phyloP scores from a whole-genome alignment of 2,113 vertebrate genomes.

The Reinhardtius hippoglossoides region DNA sequence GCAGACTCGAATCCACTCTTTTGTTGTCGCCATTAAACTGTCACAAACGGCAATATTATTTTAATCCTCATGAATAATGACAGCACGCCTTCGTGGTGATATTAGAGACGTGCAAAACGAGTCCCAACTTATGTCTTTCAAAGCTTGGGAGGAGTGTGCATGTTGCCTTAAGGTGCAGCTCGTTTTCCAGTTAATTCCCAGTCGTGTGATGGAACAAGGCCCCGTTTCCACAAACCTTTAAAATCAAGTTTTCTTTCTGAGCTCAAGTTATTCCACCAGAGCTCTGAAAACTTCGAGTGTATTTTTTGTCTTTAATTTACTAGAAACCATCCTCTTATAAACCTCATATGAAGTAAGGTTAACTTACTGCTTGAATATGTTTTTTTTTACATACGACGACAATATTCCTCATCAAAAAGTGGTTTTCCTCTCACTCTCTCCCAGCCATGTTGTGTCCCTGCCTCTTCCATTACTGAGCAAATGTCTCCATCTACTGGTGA shows the following conservation, averaged over 20 bases:
- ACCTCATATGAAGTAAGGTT: neutral
- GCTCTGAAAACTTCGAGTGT: neutral
- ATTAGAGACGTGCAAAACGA: neutral
- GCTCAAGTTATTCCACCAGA: neutral
- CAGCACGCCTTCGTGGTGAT: neutral
- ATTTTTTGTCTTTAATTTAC: neutral
- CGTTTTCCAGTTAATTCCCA: no score
- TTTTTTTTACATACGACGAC: neutral
- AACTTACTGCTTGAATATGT: neutral
- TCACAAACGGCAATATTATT: conserved; percentile 5
- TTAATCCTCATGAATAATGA: conserved; percentile 12
- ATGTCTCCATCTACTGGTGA: conserved; percentile 69
- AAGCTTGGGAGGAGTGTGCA: neutral
- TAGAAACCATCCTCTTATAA: neutral
- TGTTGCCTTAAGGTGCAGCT: neutral
- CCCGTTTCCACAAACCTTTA: neutral
- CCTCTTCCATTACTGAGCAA: conserved; percentile 33
- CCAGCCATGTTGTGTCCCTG: neutral
- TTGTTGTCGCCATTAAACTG: conserved; percentile 19
- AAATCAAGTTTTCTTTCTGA: neutral
- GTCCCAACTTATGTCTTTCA: neutral
- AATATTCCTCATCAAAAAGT: neutral
- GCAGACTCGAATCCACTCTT: conserved; percentile 27
- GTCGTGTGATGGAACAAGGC: neutral
- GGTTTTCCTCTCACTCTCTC: neutral